Conservation (phyloP, 2,797 vertebrate genomes). For the Chromobotia macracanthus region DNA sequence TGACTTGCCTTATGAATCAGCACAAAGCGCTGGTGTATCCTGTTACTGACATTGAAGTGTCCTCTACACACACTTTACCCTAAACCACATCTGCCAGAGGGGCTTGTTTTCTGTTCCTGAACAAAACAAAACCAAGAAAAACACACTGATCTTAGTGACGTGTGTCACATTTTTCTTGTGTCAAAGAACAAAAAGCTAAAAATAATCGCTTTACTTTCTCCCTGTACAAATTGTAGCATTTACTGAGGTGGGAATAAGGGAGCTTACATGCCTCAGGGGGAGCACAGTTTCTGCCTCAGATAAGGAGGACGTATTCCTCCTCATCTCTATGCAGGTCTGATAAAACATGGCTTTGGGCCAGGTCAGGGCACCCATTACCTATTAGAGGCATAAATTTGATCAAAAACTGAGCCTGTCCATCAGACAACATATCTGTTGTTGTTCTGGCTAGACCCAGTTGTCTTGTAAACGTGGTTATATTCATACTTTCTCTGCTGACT, state of each 20-base stretch:
- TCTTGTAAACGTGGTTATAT: constrained; percentile 3
- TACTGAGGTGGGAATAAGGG: constrained; percentile 15
- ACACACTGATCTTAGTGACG: constrained; percentile 19
- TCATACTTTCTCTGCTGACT: constrained; percentile 8
- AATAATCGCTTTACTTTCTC: constrained; percentile 5
- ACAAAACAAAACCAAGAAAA: constrained; percentile 13
- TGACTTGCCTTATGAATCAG: constrained; percentile 29
- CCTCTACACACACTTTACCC: constrained; percentile 50
- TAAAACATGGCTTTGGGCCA: constrained; percentile 73
- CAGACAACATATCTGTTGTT: constrained; percentile 55
- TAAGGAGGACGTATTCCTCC: constrained; percentile 1
- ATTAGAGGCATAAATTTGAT: constrained; percentile 73
- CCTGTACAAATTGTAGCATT: constrained; percentile 11
- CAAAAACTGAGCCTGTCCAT: constrained; percentile 70
- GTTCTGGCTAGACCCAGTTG: not conserved
- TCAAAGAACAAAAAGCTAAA: constrained; percentile 20
- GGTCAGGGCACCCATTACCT: constrained; percentile 76
- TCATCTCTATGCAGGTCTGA: constrained; percentile 42
- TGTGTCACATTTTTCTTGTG: constrained; percentile 44
- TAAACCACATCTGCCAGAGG: constrained; percentile 59
- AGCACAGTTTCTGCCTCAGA: constrained; percentile 51
- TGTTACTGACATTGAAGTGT: not conserved
- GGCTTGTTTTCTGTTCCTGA: not conserved
- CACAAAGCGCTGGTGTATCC: not conserved
- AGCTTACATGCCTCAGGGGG: constrained; percentile 29